Percentiles rank a stretch among this genome's conserved stretches.
These are phyloP conservation scores for Schizopygopsis pylzovi DNA, from an alignment of 2,797 vertebrate species.

Conservation along the genomic window DNA sequence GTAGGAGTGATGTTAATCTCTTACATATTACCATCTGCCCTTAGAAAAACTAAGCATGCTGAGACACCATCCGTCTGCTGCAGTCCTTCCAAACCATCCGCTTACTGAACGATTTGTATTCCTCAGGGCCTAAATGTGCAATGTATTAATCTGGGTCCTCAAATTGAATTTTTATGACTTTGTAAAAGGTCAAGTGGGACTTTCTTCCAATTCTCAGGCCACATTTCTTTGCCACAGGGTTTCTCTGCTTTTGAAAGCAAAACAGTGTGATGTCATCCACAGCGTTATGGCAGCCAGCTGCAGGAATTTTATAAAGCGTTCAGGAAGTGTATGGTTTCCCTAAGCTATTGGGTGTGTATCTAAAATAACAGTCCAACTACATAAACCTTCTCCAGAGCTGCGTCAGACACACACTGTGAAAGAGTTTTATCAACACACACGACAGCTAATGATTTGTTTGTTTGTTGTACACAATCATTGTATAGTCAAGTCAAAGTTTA, in stretches of 20 bases:
- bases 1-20: constrained; percentile 34
- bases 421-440: background rate
- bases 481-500: too few relatives aligned
- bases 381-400: background rate
- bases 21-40: constrained; percentile 42
- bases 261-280: constrained; percentile 46
- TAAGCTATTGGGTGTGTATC: constrained; percentile 45
- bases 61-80: constrained; percentile 32
- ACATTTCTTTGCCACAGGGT: background rate
- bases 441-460: background rate
- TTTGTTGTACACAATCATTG: background rate
- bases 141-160: background rate
- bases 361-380: constrained; percentile 24
- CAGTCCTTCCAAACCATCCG: background rate
- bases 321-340: constrained; percentile 38
- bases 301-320: constrained; percentile 27
- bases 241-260: constrained; percentile 28
- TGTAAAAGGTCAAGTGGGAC: constrained; percentile 2
- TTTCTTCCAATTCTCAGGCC: constrained; percentile 37
- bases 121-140: background rate
- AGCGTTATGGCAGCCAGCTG: constrained; percentile 46
- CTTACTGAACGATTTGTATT: constrained; percentile 11
- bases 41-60: constrained; percentile 9
- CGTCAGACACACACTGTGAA: background rate
- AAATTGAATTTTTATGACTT: background rate